Evolutionary conservation across 2,797 vertebrate genomes (phyloP).

Genomic region (Enteromius unitaeniatus): DNA sequence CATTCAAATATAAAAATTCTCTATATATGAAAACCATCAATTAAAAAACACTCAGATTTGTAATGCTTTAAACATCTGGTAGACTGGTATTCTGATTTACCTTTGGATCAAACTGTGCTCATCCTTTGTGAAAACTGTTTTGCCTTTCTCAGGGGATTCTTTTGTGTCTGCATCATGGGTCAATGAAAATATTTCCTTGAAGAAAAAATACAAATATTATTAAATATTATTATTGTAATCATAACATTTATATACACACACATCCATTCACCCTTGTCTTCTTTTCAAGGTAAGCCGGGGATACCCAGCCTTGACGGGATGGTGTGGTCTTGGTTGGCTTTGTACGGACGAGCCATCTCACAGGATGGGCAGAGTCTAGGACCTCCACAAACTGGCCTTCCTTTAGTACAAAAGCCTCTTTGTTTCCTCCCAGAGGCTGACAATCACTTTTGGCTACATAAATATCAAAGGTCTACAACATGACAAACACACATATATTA

Average conservation of each 20-base stretch:
- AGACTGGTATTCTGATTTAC: constrained; percentile 68
- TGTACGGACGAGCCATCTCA: constrained; percentile 94
- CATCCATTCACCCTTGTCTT: constrained; percentile 85
- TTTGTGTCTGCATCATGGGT: constrained; percentile 67
- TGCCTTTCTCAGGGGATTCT: constrained; percentile 74
- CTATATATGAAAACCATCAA: background rate
- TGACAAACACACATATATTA: background rate
- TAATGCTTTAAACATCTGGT: background rate
- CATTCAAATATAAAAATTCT: background rate
- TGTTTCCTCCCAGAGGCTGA: constrained; percentile 79
- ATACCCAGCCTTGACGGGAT: constrained; percentile 97
- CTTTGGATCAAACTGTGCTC: constrained; percentile 89
- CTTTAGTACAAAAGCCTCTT: constrained; percentile 88
- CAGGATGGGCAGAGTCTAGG: constrained; percentile 91
- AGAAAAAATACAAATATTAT: background rate
- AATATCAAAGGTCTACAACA: constrained; percentile 88
- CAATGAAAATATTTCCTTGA: constrained; percentile 72
- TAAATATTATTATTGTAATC: background rate
- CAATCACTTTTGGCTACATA: constrained; percentile 93
- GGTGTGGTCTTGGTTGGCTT: constrained; percentile 94
- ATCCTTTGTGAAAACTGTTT: constrained; percentile 85
- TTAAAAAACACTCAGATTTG: background rate
- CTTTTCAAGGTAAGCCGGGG: constrained; percentile 94
- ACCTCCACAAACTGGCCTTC: constrained; percentile 97
- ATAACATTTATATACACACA: background rate